Evolutionary conservation across 2,113 vertebrate species (phyloP).

Genomic region (Catharus bicknelli): DNA sequence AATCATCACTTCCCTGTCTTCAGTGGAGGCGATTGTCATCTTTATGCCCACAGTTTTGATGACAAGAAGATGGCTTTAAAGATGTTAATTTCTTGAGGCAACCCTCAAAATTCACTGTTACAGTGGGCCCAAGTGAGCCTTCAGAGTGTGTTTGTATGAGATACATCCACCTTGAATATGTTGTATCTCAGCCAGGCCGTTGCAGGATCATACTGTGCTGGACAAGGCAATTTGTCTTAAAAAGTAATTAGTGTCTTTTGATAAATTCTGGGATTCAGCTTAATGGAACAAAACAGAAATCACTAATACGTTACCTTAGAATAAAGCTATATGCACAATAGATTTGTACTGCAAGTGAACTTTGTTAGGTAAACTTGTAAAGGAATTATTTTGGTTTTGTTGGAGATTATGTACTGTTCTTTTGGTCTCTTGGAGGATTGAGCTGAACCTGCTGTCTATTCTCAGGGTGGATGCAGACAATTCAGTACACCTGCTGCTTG

Average conservation of each 20-base stretch:
- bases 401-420: not conserved
- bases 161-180: not conserved
- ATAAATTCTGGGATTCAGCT: not conserved
- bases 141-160: not conserved
- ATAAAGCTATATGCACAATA: not conserved
- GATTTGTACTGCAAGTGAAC: not conserved
- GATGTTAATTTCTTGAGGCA: not conserved
- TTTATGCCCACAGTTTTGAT: not conserved
- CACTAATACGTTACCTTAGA: not conserved
- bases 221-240: not conserved
- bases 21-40: not conserved
- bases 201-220: not conserved
- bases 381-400: not conserved
- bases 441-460: not conserved
- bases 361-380: not conserved
- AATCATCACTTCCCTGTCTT: not conserved
- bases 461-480: not conserved
- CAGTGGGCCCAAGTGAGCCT: not conserved
- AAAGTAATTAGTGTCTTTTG: not conserved
- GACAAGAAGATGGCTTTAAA: not conserved
- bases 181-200: not conserved
- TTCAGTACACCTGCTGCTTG: not conserved
- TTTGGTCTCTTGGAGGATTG: not conserved
- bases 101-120: not conserved
- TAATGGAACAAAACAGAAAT: not conserved